Percentiles rank a stretch among this genome's conserved stretches.
Evolutionary conservation across 2,797 vertebrate species (phyloP).

Genomic region (Aratinga solstitialis): DNA sequence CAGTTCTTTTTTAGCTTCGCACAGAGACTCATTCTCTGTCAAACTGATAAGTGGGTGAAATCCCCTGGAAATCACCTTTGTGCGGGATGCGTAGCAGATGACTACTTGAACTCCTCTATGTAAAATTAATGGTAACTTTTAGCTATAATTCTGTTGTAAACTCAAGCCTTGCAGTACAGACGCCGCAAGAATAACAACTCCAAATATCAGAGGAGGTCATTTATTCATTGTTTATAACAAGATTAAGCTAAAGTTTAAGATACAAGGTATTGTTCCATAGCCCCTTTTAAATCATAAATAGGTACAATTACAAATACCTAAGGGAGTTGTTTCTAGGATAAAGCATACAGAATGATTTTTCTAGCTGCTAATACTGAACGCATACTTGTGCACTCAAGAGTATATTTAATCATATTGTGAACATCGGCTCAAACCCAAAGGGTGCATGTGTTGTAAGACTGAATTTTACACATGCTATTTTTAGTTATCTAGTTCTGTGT

Average conservation of each 20-base stretch:
- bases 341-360: background rate
- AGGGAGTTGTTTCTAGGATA: background rate
- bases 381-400: background rate
- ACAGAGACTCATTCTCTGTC: background rate
- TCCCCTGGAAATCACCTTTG: background rate
- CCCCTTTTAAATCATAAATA: background rate
- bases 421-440: slow-evolving; percentile 27
- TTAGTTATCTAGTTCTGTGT: background rate
- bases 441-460: background rate
- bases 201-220: accelerated
- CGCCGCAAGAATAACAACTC: background rate
- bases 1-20: background rate
- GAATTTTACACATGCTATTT: slow-evolving; percentile 19
- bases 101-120: background rate
- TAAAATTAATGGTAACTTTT: background rate
- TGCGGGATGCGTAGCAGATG: background rate
- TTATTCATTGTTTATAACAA: background rate
- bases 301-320: background rate
- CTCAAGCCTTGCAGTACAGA: background rate
- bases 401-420: slow-evolving; percentile 20
- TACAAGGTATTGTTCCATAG: background rate
- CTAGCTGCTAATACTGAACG: background rate
- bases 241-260: background rate
- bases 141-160: background rate
- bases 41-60: background rate